Base-by-base conservation (phyloP, 2,888 invertebrate genomes). In the Brachycybe producta region DNA sequence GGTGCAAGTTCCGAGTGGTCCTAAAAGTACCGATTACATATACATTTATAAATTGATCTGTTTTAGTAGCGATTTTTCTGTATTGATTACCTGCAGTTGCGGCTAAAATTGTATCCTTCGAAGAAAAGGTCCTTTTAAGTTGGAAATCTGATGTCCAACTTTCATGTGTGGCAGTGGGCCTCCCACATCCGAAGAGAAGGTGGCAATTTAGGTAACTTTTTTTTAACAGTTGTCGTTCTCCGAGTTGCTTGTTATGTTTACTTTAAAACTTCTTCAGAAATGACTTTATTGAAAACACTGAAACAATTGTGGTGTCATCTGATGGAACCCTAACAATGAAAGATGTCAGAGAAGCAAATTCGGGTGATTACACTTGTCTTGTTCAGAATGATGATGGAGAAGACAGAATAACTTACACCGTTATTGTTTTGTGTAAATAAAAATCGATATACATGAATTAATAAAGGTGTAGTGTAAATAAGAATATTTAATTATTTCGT, bases 341-440 rank as follows among this genome's bases (percentile, higher is more conserved):
- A n/a, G n/a, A n/a, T n/a, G n/a, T n/a, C n/a, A n/a, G 84, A 42
- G 78, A 90, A 27, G 80, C 81, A 55, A 92, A 94, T 70, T 87
- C 88, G 49, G 92, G 90, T 49, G 91, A 92, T 68, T 94, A 94
- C 66, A 83, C 88, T 0, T 94, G 94, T 68, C 81, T 82, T 60
- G 91, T 90, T 17, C 85, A 88, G 65, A 94, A 94, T 69, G 80
- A 82, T 21, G 87, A 87, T 66, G 92, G 92, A 45, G 84, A 86
- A 59, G 92, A 92, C 63, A 84, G 86, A n/a, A 86, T 92, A 46
- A 85, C 85, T 0, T 90, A 91, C 67, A 82, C 84, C 51, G 75
- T 94, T 47, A 79, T 85, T 57, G 87, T 94, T 1, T 81, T 85
- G 60, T 83, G 84, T 82, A 62, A 60, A 19, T 43, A n/a, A n/a